These are phyloP conservation scores for Molothrus aeneus DNA, from an alignment of 2,797 vertebrate species.

Conservation along the genomic window DNA sequence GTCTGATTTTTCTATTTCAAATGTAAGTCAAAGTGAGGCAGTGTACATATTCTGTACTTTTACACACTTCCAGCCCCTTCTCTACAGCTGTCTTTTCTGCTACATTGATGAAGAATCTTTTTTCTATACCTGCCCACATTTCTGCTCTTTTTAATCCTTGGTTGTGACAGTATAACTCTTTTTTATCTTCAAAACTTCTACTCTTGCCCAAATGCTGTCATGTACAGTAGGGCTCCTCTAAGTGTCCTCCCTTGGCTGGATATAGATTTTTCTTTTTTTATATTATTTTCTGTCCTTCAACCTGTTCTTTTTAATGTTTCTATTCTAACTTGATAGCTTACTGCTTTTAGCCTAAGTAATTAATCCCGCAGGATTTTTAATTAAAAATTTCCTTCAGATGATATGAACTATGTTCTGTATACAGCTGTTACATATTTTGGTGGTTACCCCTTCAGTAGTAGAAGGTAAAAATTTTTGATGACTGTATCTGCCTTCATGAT, in stretches of 20 bases:
- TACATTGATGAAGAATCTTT: neutral
- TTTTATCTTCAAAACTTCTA: neutral
- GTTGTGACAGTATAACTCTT: neutral
- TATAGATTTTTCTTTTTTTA: neutral
- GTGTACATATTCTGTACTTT: neutral
- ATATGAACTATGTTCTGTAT: neutral
- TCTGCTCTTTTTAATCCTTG: neutral
- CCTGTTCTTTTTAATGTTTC: neutral
- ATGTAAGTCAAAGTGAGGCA: neutral
- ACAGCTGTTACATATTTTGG: neutral
- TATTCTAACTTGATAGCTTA: neutral
- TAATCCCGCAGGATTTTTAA: neutral
- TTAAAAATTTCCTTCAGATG: neutral
- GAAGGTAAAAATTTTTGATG: neutral
- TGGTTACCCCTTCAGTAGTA: neutral
- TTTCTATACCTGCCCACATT: neutral
- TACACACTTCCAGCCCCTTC: neutral
- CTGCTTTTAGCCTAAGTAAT: neutral
- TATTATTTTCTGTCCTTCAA: neutral
- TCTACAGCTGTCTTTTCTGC: neutral
- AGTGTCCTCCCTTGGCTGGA: neutral
- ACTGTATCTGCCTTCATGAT: neutral
- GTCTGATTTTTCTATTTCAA: conserved; percentile 22
- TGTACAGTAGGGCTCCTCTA: neutral
- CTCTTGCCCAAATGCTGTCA: neutral